A percentile compares a stretch with the other conserved stretches of the same genome.
Evolutionary conservation across 2,113 vertebrate genomes (phyloP).

Genomic region (Coreoperca whiteheadi): DNA sequence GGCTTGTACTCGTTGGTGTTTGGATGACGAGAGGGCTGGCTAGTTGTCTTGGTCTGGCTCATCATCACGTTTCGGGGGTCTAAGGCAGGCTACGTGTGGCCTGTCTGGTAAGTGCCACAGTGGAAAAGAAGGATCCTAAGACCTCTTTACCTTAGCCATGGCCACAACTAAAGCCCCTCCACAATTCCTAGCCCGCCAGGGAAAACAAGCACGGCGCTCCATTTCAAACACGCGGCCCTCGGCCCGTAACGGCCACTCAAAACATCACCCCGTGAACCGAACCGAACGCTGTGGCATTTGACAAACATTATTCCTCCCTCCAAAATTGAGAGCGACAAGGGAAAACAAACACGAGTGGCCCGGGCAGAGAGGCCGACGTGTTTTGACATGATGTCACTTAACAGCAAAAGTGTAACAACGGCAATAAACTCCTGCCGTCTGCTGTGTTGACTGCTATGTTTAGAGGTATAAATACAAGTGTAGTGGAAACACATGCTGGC

Average conservation of each 20-base stretch:
- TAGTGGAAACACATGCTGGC: conserved; percentile 81
- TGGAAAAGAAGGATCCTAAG: conserved; percentile 33
- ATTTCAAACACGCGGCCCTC: conserved; percentile 59
- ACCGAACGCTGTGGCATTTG: conserved; percentile 58
- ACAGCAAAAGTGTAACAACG: conserved; percentile 73
- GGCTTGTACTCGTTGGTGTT: conserved; percentile 45
- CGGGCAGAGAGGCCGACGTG: conserved; percentile 50
- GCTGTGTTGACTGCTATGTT: conserved; percentile 76
- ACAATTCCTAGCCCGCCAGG: conserved; percentile 38
- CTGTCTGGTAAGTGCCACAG: conserved; percentile 25
- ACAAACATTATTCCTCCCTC: conserved; percentile 76
- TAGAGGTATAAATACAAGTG: conserved; percentile 70
- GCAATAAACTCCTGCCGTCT: conserved; percentile 76
- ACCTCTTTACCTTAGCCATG: conserved; percentile 17
- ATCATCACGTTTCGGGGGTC: conserved; percentile 34
- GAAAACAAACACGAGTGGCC: conserved; percentile 74
- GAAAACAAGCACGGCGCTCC: conserved; percentile 72
- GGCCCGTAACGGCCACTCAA: conserved; percentile 60
- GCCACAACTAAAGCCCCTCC: conserved; percentile 42
- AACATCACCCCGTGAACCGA: conserved; percentile 57
- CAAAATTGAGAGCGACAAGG: conserved; percentile 76
- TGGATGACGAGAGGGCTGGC: conserved; percentile 64
- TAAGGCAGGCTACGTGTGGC: conserved; percentile 38
- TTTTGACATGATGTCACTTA: conserved; percentile 83
- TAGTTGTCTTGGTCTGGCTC: conserved; percentile 38